phyloP scores from a whole-genome alignment of 2,113 vertebrate genomes.

The Mobula birostris region DNA sequence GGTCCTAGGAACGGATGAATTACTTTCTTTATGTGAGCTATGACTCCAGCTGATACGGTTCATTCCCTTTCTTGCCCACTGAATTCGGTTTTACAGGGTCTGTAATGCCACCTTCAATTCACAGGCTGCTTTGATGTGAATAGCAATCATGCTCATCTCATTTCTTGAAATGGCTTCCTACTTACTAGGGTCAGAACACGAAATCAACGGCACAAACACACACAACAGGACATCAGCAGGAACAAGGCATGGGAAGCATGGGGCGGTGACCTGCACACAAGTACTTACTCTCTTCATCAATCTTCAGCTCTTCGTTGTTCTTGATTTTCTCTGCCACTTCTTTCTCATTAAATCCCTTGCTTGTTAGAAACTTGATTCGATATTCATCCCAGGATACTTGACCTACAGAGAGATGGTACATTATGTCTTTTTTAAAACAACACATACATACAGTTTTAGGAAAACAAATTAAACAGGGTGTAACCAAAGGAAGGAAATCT shows the following conservation, averaged over 20 bases:
- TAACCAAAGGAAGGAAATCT: neutral
- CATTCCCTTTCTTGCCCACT: no score
- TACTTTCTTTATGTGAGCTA: no score
- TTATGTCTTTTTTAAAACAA: neutral
- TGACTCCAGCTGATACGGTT: no score
- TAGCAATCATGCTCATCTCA: no score
- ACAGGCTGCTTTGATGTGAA: no score
- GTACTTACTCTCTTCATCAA: constrained; percentile 93
- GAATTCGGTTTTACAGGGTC: no score
- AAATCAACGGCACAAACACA: neutral
- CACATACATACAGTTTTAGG: neutral
- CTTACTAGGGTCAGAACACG: neutral
- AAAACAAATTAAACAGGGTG: neutral
- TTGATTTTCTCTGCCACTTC: constrained; percentile 78
- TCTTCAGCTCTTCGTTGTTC: constrained; percentile 81
- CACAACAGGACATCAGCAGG: neutral
- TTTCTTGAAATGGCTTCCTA: neutral
- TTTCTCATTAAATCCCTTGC: constrained; percentile 85
- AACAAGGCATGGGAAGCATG: neutral
- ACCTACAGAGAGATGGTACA: constrained; percentile 52
- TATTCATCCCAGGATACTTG: constrained; percentile 91
- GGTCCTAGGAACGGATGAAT: no score
- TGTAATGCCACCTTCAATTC: no score
- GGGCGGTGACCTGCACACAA: neutral
- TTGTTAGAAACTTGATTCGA: constrained; percentile 80